Percentiles rank a stretch among this genome's conserved stretches.
These are phyloP conservation scores for Pyrocoelia pectoralis DNA, from an alignment of 2,888 invertebrate species.

Conservation along the genomic window DNA sequence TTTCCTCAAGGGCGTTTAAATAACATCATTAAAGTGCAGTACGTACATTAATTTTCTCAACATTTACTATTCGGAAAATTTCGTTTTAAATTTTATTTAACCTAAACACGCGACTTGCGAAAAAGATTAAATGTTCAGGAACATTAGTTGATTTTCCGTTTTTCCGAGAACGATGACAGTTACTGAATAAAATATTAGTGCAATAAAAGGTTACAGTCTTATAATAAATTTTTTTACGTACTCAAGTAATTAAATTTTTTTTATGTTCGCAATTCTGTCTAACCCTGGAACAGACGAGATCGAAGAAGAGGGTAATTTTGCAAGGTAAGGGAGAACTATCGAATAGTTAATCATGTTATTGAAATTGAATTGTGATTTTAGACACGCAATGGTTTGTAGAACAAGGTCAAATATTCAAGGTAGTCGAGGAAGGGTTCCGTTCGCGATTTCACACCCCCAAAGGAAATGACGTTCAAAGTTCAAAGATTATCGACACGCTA, in stretches of 20 bases:
- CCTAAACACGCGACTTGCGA: constrained; percentile 3
- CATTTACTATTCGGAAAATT: background rate
- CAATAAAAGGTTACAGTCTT: background rate
- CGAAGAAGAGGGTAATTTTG: too few relatives aligned
- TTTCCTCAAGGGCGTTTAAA: constrained; percentile 2
- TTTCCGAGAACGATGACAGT: background rate
- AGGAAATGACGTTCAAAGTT: constrained; percentile 28
- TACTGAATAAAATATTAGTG: background rate
- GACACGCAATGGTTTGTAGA: constrained; percentile 25
- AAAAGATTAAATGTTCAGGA: background rate
- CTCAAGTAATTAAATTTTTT: too few relatives aligned
- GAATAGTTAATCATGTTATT: constrained; percentile 10
- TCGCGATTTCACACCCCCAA: constrained; percentile 29
- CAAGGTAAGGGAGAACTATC: too few relatives aligned
- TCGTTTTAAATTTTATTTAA: background rate
- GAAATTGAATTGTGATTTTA: constrained; percentile 26
- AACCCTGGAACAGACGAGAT: too few relatives aligned
- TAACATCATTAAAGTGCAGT: constrained; percentile 1
- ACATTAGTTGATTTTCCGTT: background rate
- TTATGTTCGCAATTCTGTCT: too few relatives aligned
- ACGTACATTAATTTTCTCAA: background rate
- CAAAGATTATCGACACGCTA: constrained; percentile 29
- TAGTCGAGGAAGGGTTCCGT: constrained; percentile 26
- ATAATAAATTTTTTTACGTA: background rate
- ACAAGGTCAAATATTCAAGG: constrained; percentile 27